A percentile compares a stretch with the other conserved stretches of the same genome.
Conservation (phyloP, 2,888 invertebrate species). For the Napeogenes sylphis region DNA sequence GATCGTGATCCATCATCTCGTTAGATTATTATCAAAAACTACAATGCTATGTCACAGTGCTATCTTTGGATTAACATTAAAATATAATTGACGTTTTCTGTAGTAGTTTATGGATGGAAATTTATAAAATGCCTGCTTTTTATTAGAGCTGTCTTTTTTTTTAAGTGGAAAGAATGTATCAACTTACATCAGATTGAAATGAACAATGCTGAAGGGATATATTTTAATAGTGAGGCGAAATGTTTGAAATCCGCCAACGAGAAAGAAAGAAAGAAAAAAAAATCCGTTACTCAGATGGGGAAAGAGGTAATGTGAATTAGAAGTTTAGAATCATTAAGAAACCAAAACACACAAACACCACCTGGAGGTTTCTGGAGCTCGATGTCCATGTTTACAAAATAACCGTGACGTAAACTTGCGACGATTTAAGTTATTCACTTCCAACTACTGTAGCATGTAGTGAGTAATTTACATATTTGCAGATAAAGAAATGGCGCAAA, state of each 20-base stretch:
- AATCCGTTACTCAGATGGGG: slow-evolving; percentile 44
- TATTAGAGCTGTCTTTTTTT: slow-evolving; percentile 8
- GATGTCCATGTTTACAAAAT: too few relatives aligned
- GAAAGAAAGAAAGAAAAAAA: slow-evolving; percentile 36
- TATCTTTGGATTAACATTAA: too few relatives aligned
- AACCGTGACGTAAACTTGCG: too few relatives aligned
- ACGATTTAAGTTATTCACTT: too few relatives aligned
- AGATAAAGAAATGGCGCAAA: slow-evolving; percentile 56
- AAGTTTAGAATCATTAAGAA: background rate
- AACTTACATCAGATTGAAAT: slow-evolving; percentile 42
- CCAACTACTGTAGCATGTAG: too few relatives aligned
- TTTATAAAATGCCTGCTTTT: too few relatives aligned
- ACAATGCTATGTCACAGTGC: too few relatives aligned
- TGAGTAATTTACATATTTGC: background rate
- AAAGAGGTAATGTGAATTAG: slow-evolving; percentile 43
- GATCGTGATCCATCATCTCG: background rate
- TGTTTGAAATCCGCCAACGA: slow-evolving; percentile 42
- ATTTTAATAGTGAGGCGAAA: slow-evolving; percentile 41
- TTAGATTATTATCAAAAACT: too few relatives aligned
- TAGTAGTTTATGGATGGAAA: too few relatives aligned
- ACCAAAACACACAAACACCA: too few relatives aligned
- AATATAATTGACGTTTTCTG: too few relatives aligned
- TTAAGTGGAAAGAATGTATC: slow-evolving; percentile 54
- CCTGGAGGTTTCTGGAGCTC: too few relatives aligned
- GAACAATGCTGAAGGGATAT: slow-evolving; percentile 37